Conservation (phyloP, 2,797 vertebrate genomes). For the Anas capensis region DNA sequence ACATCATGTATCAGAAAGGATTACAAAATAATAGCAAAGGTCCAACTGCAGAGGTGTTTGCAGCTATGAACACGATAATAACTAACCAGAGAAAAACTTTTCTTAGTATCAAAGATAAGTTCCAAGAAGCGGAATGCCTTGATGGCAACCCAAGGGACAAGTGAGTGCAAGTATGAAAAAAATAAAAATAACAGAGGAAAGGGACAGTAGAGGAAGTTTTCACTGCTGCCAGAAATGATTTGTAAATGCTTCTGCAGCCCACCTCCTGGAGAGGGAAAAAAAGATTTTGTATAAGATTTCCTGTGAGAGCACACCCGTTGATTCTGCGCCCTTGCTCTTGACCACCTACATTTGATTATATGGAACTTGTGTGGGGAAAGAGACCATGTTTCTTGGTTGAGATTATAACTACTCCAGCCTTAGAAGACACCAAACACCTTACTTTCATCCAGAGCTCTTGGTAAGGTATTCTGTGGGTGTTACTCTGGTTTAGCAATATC, state of each 20-base stretch:
- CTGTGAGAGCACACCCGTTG: neutral
- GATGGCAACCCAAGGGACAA: slow-evolving; percentile 33
- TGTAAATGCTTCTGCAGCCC: neutral
- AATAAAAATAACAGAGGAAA: slow-evolving; percentile 21
- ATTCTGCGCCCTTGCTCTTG: neutral
- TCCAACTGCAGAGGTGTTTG: slow-evolving; percentile 7
- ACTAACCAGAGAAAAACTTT: slow-evolving; percentile 32
- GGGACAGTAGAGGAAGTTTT: neutral
- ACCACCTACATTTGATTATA: neutral
- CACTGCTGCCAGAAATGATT: neutral
- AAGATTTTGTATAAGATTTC: neutral
- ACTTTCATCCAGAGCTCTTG: neutral
- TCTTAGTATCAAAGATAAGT: slow-evolving; percentile 28
- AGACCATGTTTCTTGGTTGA: neutral
- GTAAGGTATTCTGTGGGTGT: neutral
- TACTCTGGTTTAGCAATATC: neutral
- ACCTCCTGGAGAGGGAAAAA: neutral
- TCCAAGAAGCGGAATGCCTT: slow-evolving; percentile 36
- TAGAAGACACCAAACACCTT: neutral
- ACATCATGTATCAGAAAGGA: neutral
- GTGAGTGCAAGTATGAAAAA: slow-evolving; percentile 23
- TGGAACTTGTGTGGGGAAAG: neutral
- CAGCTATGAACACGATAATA: neutral
- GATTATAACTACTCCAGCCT: neutral
- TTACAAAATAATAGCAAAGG: slow-evolving; percentile 5